phyloP scores from a whole-genome alignment of 2,113 vertebrate species.

The Ranitomeya variabilis region DNA sequence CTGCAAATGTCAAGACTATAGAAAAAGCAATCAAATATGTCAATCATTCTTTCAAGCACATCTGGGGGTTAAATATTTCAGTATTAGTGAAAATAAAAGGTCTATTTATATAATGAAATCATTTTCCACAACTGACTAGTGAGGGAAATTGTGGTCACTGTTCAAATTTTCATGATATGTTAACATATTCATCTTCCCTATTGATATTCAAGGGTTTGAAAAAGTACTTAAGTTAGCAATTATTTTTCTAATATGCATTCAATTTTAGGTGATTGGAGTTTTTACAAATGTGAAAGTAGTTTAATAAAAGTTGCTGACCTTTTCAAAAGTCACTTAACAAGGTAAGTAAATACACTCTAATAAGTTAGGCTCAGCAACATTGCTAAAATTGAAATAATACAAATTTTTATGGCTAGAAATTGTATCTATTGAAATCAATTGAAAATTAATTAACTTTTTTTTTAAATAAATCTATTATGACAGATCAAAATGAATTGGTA shows the following conservation, averaged over 20 bases:
- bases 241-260: conserved; percentile 3
- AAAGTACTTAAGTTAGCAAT: conserved; percentile 15
- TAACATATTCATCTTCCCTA: conserved; percentile 21
- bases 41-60: neutral
- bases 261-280: neutral
- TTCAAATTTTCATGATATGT: neutral
- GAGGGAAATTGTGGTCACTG: neutral
- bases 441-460: neutral
- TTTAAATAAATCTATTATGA: neutral
- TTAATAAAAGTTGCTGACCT: conserved; percentile 10
- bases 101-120: conserved; percentile 32
- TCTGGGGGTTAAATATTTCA: neutral
- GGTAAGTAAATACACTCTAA: neutral
- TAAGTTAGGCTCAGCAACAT: neutral
- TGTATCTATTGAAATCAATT: neutral
- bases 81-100: neutral
- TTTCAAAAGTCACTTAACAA: neutral
- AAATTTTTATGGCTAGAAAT: neutral
- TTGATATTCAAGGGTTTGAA: conserved; percentile 4
- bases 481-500: neutral
- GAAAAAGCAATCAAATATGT: neutral
- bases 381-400: neutral
- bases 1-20: neutral
- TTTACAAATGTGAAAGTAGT: conserved; percentile 4
- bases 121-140: neutral